Base-by-base conservation (phyloP, 2,113 vertebrate genomes). In the Steatornis caripensis region DNA sequence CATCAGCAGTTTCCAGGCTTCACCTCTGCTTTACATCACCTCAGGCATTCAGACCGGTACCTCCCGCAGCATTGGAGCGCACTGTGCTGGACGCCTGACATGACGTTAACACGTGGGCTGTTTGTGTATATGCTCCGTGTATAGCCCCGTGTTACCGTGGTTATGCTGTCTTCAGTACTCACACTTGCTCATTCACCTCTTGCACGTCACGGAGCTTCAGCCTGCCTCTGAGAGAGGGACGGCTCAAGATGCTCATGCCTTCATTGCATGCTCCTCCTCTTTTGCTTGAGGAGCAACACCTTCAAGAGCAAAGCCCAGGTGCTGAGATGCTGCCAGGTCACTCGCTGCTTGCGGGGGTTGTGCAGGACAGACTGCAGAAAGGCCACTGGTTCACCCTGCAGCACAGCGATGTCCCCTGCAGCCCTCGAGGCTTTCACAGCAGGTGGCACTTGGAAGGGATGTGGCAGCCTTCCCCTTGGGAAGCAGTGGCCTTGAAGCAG, bases 71-170 rank as follows among this genome's bases (percentile, higher is more conserved):
- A 20, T 12, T 12, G 46, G 9, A 24, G n/a, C n/a, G 27, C 39
- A 6, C n/a, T 3, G 17, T 9, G 24, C 4, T 36, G 37, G 65
- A 37, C 32, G 17, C 37, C 24, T 1, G 6, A 23, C 4, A 3
- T 1, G 21, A 15, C 41, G 34, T 64, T 3, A 51, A 43, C 37
- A 15, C 57, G 6, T 1, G 17, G 48, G 54, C 83, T 37, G 46
- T 14, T 36, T 3, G 1, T 34, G 30, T n/a, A n/a, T n/a, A n/a
- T 68, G 22, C 49, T n/a, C 23, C 15, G 1, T 12, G 3, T 3
- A 2, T 4, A n/a, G 62, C 37, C 49, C 57, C 20, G 24, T 7
- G 29, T 45, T 36, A 21, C 3, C 1, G 10, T 32, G 51, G 32
- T 21, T 55, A 8, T 9, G 20, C 39, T 48, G 39, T 4, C 18